Percentiles rank a stretch among this genome's conserved stretches.
phyloP scores from a whole-genome alignment of 2,113 vertebrate genomes.

The Polyodon spathula region DNA sequence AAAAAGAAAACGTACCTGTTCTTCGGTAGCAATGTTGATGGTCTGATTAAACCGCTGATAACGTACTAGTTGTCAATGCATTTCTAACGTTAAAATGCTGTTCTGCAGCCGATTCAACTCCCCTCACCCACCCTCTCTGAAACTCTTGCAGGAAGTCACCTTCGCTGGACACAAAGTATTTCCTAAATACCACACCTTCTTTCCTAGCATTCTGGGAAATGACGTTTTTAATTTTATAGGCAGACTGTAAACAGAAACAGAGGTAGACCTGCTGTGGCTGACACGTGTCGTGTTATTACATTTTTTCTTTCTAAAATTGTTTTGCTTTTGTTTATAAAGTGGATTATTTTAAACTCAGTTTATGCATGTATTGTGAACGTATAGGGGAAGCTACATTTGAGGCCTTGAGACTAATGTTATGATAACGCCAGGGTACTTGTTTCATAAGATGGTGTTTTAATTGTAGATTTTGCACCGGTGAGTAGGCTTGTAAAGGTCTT shows the following conservation, averaged over 20 bases:
- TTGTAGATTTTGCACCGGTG: too few species aligned
- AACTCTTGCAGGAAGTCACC: constrained; percentile 45
- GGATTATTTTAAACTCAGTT: background rate
- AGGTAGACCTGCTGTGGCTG: background rate
- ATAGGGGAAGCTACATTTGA: too few species aligned
- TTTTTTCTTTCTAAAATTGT: background rate
- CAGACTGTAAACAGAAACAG: too few species aligned
- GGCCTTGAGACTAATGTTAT: too few species aligned
- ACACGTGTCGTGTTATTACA: background rate
- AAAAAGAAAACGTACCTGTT: background rate
- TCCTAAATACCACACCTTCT: constrained; percentile 46
- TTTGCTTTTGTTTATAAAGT: background rate
- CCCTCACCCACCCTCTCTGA: constrained; percentile 10
- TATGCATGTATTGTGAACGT: background rate
- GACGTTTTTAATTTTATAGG: constrained; percentile 27
- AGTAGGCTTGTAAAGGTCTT: background rate
- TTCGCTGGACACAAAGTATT: constrained; percentile 31
- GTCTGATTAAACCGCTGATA: background rate
- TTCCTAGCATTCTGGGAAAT: constrained; percentile 31
- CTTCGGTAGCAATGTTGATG: background rate
- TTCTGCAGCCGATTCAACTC: background rate
- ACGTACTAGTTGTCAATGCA: background rate
- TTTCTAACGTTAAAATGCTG: background rate
- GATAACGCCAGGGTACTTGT: too few species aligned
- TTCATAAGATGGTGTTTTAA: too few species aligned